A percentile compares a stretch with the other conserved stretches of the same genome.
phyloP scores from a whole-genome alignment of 2,797 vertebrate species.

The Xenops minutus region DNA sequence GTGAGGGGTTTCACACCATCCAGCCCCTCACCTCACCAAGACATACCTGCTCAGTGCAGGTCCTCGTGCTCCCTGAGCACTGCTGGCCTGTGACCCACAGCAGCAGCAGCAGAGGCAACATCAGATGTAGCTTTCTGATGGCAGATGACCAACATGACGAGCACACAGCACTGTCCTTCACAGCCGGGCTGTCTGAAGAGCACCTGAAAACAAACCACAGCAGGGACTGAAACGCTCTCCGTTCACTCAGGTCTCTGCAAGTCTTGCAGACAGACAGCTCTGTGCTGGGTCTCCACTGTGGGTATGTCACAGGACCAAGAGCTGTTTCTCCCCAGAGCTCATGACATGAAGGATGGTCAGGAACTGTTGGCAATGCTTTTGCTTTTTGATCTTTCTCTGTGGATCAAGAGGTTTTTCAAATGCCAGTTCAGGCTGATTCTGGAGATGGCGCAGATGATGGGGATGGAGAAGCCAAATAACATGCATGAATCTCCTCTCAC shows the following conservation, averaged over 20 bases:
- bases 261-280: neutral
- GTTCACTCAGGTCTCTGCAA: neutral
- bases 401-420: neutral
- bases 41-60: neutral
- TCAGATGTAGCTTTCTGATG: neutral
- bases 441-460: neutral
- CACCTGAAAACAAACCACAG: neutral
- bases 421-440: neutral
- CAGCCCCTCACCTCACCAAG: neutral
- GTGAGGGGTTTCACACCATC: neutral
- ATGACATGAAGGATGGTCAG: neutral
- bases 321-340: neutral
- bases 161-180: neutral
- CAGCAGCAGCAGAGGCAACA: neutral
- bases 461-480: neutral
- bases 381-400: neutral
- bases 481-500: neutral
- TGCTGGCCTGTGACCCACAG: fast-evolving
- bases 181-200: neutral
- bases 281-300: neutral
- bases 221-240: neutral
- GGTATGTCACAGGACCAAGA: neutral
- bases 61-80: neutral
- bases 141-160: neutral
- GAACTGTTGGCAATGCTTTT: neutral